phyloP scores from a whole-genome alignment of 2,888 invertebrate species.

The Drosophila meridiana region DNA sequence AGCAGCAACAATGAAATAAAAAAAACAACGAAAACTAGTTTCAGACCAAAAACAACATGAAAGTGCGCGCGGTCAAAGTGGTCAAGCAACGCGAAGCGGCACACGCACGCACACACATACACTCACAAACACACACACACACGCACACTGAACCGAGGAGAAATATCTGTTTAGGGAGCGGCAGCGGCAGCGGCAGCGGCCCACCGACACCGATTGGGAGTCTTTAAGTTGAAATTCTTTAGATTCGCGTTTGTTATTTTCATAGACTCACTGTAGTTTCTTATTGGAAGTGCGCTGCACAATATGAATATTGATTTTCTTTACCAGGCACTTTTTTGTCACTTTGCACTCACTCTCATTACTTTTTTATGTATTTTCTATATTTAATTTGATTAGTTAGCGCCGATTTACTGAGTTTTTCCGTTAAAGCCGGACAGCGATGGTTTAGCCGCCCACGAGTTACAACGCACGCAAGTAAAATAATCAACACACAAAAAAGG shows the following conservation, averaged over 20 bases:
- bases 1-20: slow-evolving; percentile 16
- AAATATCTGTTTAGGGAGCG: slow-evolving; percentile 70
- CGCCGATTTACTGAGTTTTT: slow-evolving; percentile 12
- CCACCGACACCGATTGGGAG: slow-evolving; percentile 30
- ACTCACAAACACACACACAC: not conserved
- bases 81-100: slow-evolving; percentile 77
- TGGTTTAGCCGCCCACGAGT: slow-evolving; percentile 70
- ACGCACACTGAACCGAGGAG: slow-evolving; percentile 33
- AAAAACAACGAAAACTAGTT: slow-evolving; percentile 59
- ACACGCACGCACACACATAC: slow-evolving; percentile 29
- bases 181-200: slow-evolving; percentile 45
- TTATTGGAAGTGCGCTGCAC: slow-evolving; percentile 55
- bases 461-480: slow-evolving; percentile 75
- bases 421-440: slow-evolving; percentile 30
- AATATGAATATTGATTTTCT: slow-evolving; percentile 68
- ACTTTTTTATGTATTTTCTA: slow-evolving; percentile 4
- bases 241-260: slow-evolving; percentile 42
- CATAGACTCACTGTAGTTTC: slow-evolving; percentile 36
- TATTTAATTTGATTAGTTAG: slow-evolving; percentile 6
- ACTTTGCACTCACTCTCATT: slow-evolving; percentile 22
- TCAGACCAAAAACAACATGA: slow-evolving; percentile 55
- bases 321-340: slow-evolving; percentile 45
- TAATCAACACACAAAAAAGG: slow-evolving; percentile 78
- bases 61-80: slow-evolving; percentile 79
- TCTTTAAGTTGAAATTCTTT: slow-evolving; percentile 46